Evolutionary conservation across 2,113 vertebrate species (phyloP), one percentile per base, ranked within the genome.

Genomic region (Pedionomus torquatus): DNA sequence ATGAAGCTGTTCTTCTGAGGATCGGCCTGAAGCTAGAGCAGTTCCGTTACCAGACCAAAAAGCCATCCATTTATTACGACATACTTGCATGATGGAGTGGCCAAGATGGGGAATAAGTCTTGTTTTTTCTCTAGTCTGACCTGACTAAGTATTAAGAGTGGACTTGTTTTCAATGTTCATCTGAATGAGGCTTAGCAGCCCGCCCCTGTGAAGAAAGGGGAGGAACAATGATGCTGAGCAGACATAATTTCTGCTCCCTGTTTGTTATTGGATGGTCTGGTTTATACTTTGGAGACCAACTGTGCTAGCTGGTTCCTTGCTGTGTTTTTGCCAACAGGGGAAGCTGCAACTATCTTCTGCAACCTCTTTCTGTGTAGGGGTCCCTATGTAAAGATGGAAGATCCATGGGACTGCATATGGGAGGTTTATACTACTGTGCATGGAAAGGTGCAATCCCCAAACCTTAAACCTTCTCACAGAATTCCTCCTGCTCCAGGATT

Each of bases 61-160:
- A 97, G 18, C 97, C 97, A 46, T 82, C 81, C 49, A 80, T 98
- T 97, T 97, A 98, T 86, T 98, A 98, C 1, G 96, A 98, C 64
- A 13, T 97, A 70, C 94, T 98, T 0, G 94, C 91, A 2, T 97
- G 71, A 97, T 0, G 9, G 48, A 61, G 17, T 28, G 31, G 26
- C 51, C 37, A 39, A 48, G 55, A 83, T 44, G 20, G 20, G 64
- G 20, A 87, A 26, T 24, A 23, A 54, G 48, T 58, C 23, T 39
- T 3, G 72, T n/a, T 68, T n/a, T 88, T 86, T 31, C 11, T 24
- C 66, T 77, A 43, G 16, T 77, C 35, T 92, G 60, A 86, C 46
- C 41, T 77, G 55, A 79, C 31, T 7, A 74, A 77, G 25, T 79
- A 31, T 64, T 74, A 71, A 71, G 41, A 85, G 39, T 37, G 51